A percentile compares a stretch with the other conserved stretches of the same genome.
Conservation (phyloP, 2,888 invertebrate species). For the Coelogynopora nodosa region DNA sequence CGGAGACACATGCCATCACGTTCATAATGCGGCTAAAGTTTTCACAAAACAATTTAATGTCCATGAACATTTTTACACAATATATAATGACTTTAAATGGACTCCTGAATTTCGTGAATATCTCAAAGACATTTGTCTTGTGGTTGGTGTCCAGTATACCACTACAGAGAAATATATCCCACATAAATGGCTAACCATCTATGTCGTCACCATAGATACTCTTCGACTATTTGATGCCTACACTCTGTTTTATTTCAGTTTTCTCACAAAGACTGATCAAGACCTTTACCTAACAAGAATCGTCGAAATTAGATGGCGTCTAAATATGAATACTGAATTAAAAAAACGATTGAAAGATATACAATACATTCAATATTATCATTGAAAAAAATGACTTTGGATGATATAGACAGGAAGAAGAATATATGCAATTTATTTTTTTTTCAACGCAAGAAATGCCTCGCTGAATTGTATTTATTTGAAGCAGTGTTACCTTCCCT, state of each 20-base stretch:
- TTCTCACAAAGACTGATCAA: not conserved
- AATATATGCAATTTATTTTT: not conserved
- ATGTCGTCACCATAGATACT: not conserved
- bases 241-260: not conserved
- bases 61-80: not conserved
- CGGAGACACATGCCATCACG: slow-evolving; percentile 31
- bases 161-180: not conserved
- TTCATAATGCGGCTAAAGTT: not conserved
- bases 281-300: not conserved
- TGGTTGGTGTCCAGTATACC: not conserved
- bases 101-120: not conserved
- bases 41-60: slow-evolving; percentile 8
- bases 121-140: not conserved
- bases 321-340: not conserved
- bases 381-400: not conserved
- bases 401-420: not conserved
- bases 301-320: not conserved
- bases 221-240: not conserved
- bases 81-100: slow-evolving; percentile 24
- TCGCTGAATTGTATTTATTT: not conserved
- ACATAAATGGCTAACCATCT: not conserved
- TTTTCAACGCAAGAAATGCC: not conserved
- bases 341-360: not conserved
- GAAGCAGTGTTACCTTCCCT: not conserved
- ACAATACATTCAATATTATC: not conserved